Base-by-base conservation (phyloP, 2,888 invertebrate species). In the Diadegma fenestrale region DNA sequence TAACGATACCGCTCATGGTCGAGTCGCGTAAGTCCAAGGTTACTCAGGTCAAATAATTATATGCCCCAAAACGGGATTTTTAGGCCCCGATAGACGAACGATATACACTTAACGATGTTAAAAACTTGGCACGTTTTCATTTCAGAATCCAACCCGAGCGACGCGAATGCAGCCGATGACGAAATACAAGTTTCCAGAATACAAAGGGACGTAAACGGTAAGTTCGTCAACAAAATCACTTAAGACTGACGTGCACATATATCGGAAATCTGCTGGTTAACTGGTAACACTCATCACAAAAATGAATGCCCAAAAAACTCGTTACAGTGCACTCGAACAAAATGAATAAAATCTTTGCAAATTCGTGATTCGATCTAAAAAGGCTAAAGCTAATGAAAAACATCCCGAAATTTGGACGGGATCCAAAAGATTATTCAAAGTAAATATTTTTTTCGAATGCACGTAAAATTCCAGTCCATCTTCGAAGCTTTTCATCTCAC, bases 171-270 rank as follows among this genome's bases (percentile, higher is more conserved):
- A 58, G 71, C 87, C n/a, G 84, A 86, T 33, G 87, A 88, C 17
- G 89, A 90, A 41, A 87, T 91, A 75, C 87, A 86, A 12, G 89
- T 89, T 41, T 64, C 90, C 41, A 90, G 92, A 82, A 89, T 91
- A 89, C 90, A 91, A 72, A 92, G 93, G 88, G 92, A 93, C 69
- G 82, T 92, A 17, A 91, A 93, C 87, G 93, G 93, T 93, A 90
- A 91, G 93, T 87, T 84, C 26, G n/a, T 22, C n/a, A 61, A 82
- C 17, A 4, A 66, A 68, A 41, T 63, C 17, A 43, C 19, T 43
- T 43, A 26, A 43, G 58, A 68, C 81, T 48, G 61, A 79, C 69
- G 68, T 82, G 51, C 30, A 2, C 61, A 76, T 61, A 58, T 64
- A 79, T 72, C 85, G 61, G 80, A 68, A 41, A 78, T 58, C n/a